These are phyloP conservation scores for Oryzias melastigma DNA, from an alignment of 2,113 vertebrate species.

Conservation along the genomic window DNA sequence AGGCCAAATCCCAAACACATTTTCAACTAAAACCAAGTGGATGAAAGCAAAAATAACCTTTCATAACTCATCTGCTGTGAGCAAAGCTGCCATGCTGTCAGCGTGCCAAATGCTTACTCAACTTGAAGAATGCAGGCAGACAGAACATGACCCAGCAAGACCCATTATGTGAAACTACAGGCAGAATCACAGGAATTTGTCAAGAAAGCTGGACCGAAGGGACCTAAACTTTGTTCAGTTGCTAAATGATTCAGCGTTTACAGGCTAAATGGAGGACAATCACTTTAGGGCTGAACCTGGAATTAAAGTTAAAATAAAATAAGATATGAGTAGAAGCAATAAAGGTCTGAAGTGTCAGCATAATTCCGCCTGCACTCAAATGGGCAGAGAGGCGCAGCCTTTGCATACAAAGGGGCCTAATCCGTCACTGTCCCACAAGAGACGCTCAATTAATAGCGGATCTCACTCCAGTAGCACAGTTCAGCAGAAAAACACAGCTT, in stretches of 20 bases:
- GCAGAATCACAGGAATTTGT: too few species aligned
- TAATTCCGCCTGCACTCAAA: conserved; percentile 7
- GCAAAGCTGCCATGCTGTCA: conserved; percentile 31
- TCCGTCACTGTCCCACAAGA: conserved; percentile 8
- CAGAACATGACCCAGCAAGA: neutral
- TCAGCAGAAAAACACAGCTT: conserved; percentile 16
- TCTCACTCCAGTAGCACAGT: conserved; percentile 2
- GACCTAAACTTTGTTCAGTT: too few species aligned
- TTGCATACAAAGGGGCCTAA: conserved; percentile 33
- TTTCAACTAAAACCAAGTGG: too few species aligned
- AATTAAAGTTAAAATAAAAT: neutral
- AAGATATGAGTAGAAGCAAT: conserved; percentile 10
- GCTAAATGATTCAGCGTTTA: conserved; percentile 4
- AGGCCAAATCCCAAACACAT: too few species aligned
- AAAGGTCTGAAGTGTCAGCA: conserved; percentile 16
- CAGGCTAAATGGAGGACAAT: neutral
- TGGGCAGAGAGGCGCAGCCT: conserved; percentile 15
- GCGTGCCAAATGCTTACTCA: conserved; percentile 18
- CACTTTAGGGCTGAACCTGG: neutral
- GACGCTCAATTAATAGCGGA: conserved; percentile 14
- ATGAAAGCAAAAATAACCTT: neutral
- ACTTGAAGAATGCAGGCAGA: neutral
- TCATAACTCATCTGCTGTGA: conserved; percentile 19
- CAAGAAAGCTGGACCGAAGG: too few species aligned
- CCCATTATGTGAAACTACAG: too few species aligned